These are phyloP conservation scores for Cantharis rustica DNA, from an alignment of 2,888 invertebrate species.

Conservation along the genomic window DNA sequence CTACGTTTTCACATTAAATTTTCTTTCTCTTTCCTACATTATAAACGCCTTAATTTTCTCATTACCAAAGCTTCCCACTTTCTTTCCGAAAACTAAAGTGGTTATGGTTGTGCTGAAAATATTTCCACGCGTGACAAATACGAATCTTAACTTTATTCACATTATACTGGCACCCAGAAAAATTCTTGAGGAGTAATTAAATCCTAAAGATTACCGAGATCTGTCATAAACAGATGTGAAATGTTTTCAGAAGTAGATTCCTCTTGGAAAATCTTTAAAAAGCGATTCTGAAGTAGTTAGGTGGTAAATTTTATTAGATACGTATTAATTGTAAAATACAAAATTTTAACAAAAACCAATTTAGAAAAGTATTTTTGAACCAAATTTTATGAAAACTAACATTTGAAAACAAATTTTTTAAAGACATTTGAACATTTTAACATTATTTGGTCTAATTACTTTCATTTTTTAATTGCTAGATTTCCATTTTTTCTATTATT, in stretches of 20 bases:
- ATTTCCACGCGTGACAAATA: not conserved
- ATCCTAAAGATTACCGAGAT: not conserved
- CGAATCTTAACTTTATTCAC: not conserved
- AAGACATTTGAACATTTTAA: too few relatives aligned
- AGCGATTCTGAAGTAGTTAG: too few relatives aligned
- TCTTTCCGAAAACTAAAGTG: not conserved
- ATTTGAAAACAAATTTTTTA: too few relatives aligned
- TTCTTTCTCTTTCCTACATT: not conserved
- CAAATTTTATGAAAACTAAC: too few relatives aligned
- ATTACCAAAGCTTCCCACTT: not conserved
- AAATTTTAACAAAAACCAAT: too few relatives aligned
- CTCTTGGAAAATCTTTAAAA: not conserved
- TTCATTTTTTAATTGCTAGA: too few relatives aligned
- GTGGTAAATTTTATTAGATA: too few relatives aligned
- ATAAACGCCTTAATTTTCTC: not conserved
- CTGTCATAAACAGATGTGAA: not conserved
- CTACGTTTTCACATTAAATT: not conserved
- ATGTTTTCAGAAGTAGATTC: not conserved
- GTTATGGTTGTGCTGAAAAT: not conserved
- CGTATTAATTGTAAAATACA: too few relatives aligned
- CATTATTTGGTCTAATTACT: too few relatives aligned
- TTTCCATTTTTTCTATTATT: too few relatives aligned
- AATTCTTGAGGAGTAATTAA: not conserved
- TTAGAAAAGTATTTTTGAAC: too few relatives aligned
- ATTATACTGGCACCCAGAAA: not conserved